Evolutionary conservation across 2,888 invertebrate species (phyloP).

Genomic region (Nycteola revayana): DNA sequence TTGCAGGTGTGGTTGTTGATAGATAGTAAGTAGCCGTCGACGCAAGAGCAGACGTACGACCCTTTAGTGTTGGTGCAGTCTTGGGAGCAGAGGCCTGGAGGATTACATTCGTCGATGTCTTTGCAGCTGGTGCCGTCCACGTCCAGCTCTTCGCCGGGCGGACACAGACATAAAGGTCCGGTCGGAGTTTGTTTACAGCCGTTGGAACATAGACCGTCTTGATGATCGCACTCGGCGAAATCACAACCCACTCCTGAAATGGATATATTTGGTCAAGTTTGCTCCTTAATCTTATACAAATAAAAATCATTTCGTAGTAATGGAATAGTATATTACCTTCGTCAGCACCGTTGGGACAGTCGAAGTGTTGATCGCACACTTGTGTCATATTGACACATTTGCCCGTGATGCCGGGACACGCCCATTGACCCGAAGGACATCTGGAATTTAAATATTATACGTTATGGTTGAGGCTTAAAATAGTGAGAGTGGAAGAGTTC

Average conservation of each 20-base stretch:
- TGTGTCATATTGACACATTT: conserved; percentile 92
- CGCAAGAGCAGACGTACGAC: conserved; percentile 93
- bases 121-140: conserved; percentile 86
- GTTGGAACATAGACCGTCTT: conserved; percentile 89
- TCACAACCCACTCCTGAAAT: conserved; percentile 87
- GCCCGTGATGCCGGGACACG: conserved; percentile 90
- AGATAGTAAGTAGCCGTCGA: conserved; percentile 90
- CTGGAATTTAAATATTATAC: conserved; percentile 48
- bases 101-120: conserved; percentile 94
- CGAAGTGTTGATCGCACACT: conserved; percentile 93
- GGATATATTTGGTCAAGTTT: no score
- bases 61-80: conserved; percentile 94
- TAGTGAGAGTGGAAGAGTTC: no score
- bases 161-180: conserved; percentile 96
- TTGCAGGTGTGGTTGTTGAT: conserved; percentile 94
- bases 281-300: background rate
- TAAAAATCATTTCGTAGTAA: background rate
- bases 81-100: conserved; percentile 96
- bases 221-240: conserved; percentile 89
- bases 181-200: conserved; percentile 92
- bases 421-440: conserved; percentile 91
- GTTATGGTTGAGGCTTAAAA: no score
- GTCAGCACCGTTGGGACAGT: conserved; percentile 97
- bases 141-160: conserved; percentile 90
- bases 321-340: conserved; percentile 84